Conservation (phyloP, 2,797 vertebrate genomes). For the Numenius phaeopus region DNA sequence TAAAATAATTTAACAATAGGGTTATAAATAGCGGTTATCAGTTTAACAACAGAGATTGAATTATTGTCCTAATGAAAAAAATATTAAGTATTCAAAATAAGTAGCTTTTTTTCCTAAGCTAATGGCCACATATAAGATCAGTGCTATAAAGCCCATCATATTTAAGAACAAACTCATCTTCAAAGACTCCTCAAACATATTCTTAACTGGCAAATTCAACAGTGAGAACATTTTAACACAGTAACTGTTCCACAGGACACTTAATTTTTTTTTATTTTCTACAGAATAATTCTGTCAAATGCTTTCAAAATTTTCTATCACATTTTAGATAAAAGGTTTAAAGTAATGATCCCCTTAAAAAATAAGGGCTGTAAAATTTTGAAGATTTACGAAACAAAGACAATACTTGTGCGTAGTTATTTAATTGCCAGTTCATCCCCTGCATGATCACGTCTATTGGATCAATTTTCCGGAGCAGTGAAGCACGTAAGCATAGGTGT, state of each 20-base stretch:
- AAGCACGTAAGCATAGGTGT: background rate
- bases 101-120: background rate
- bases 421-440: background rate
- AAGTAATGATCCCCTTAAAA: background rate
- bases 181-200: background rate
- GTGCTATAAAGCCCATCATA: background rate
- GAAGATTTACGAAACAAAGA: background rate
- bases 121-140: background rate
- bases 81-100: background rate
- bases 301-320: background rate
- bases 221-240: background rate
- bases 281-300: background rate
- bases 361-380: background rate
- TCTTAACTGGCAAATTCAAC: background rate
- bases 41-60: slow-evolving; percentile 18
- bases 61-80: background rate
- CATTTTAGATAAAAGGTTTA: background rate
- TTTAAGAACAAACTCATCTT: background rate
- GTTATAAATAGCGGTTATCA: background rate
- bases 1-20: background rate
- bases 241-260: background rate
- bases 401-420: rapidly evolving
- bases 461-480: background rate
- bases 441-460: background rate
- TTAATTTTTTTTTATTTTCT: background rate